phyloP scores from a whole-genome alignment of 2,888 invertebrate genomes.

The Drosophila helvetica region DNA sequence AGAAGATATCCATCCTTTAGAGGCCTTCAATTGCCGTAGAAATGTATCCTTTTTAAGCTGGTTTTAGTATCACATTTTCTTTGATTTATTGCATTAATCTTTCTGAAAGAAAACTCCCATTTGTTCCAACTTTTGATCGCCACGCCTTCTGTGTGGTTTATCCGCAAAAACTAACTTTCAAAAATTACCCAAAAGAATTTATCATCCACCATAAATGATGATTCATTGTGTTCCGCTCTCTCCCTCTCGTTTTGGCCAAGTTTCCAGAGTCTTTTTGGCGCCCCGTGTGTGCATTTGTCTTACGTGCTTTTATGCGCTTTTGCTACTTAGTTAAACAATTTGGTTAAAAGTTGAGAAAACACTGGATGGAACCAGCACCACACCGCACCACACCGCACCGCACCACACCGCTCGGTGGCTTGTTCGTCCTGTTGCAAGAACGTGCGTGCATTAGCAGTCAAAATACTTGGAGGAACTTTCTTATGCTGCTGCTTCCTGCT shows the following conservation, averaged over 20 bases:
- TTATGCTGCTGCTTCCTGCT: conserved; percentile 12
- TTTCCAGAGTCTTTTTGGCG: conserved; percentile 16
- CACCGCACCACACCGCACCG: background rate
- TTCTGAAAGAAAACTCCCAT: background rate
- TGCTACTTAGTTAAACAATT: conserved; percentile 75
- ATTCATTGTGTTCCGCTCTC: conserved; percentile 15
- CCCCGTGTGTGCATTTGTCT: conserved; percentile 37
- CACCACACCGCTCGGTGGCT: conserved; percentile 27
- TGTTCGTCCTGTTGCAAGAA: conserved; percentile 13
- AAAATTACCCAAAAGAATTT: background rate
- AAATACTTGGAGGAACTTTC: conserved; percentile 46
- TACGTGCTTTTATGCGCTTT: conserved; percentile 63
- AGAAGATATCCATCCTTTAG: background rate
- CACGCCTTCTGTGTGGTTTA: background rate
- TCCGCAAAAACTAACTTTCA: background rate
- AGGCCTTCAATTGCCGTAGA: too few relatives aligned
- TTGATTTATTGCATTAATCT: background rate
- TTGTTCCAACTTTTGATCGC: background rate
- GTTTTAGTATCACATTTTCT: background rate
- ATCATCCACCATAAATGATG: conserved; percentile 14
- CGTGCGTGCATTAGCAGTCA: conserved; percentile 63
- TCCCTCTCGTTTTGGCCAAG: conserved; percentile 16
- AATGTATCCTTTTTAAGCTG: background rate
- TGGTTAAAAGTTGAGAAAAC: conserved; percentile 66
- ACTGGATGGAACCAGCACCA: conserved; percentile 3